Evolutionary conservation across 2,888 invertebrate genomes (phyloP), one percentile per base, ranked within the genome.

Genomic region (Lepidochrysops patricia): DNA sequence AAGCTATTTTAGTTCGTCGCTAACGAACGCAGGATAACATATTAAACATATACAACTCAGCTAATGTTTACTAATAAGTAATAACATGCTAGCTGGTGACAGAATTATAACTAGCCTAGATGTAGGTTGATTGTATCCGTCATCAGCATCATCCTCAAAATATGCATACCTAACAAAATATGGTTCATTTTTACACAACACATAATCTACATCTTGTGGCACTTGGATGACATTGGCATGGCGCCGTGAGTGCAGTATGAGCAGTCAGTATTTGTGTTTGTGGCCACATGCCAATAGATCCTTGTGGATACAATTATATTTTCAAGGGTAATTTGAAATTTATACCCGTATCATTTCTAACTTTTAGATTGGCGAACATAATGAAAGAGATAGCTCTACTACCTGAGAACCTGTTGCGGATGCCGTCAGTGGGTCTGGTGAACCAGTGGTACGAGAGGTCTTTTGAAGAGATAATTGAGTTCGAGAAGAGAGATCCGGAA

Each of bases 321-420:
- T n/a, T n/a, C n/a, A n/a, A n/a, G n/a, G n/a, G n/a, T n/a, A n/a
- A n/a, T n/a, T n/a, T n/a, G n/a, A n/a, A n/a, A n/a, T 13, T 13
- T n/a, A 1, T 4, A 37, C 4, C 15, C 13, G 13, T 37, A n/a
- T 13, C 15, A 1, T 32, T 54, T 54, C 19, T 19, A 5, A 6
- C 32, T 71, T 62, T 15, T 72, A 90, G 90, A 62, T 86, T 99
- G 75, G 98, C 99, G 58, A 99, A 99, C 81, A 99, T 99, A 73
- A 99, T 99, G 99, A 98, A 98, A 80, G 99, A 99, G 90, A 98
- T 99, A 79, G 96, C 97, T 57, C 89, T 99, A 37, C 89, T 99
- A 5, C 99, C 99, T 0, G 97, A 97, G 67, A 96, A 96, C 75
- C 91, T 99, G 34, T 91, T 98, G 4, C 91, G 93, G 61, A 98